Conservation (phyloP, 2,888 invertebrate species). For the Neria commutata region DNA sequence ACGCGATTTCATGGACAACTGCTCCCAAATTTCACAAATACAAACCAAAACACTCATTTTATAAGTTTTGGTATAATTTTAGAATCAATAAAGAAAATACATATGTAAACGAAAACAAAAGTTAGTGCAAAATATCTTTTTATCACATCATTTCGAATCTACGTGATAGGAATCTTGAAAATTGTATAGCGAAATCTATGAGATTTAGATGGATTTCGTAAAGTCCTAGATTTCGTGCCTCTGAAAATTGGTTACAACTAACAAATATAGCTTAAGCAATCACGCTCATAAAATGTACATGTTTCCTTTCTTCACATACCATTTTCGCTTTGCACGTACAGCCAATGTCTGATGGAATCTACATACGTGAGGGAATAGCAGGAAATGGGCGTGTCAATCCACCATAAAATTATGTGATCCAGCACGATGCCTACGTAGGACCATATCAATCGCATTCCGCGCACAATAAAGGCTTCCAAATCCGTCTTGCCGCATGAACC, state of each 20-base stretch:
- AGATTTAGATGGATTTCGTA: neutral
- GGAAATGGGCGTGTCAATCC: constrained; percentile 76
- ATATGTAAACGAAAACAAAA: too few species aligned
- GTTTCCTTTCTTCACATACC: constrained; percentile 42
- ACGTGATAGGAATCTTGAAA: too few species aligned
- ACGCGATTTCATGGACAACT: too few species aligned
- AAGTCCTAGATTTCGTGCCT: neutral
- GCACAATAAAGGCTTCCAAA: constrained; percentile 49
- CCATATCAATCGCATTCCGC: constrained; percentile 68
- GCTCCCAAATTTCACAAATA: too few species aligned
- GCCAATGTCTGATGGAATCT: constrained; percentile 54
- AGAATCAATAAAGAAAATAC: too few species aligned
- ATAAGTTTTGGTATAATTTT: too few species aligned
- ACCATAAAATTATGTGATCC: constrained; percentile 84
- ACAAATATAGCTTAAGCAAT: too few species aligned
- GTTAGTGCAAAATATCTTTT: too few species aligned
- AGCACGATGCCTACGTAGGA: constrained; percentile 79
- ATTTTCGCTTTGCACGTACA: constrained; percentile 46
- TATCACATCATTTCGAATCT: too few species aligned
- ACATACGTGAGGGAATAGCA: constrained; percentile 61
- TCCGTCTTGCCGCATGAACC: constrained; percentile 34
- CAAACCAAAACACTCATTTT: too few species aligned
- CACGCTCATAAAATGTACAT: neutral
- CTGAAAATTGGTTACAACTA: too few species aligned
- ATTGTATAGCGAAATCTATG: neutral